Evolutionary conservation across 2,888 invertebrate species (phyloP).

Genomic region (Hartigia nigra): DNA sequence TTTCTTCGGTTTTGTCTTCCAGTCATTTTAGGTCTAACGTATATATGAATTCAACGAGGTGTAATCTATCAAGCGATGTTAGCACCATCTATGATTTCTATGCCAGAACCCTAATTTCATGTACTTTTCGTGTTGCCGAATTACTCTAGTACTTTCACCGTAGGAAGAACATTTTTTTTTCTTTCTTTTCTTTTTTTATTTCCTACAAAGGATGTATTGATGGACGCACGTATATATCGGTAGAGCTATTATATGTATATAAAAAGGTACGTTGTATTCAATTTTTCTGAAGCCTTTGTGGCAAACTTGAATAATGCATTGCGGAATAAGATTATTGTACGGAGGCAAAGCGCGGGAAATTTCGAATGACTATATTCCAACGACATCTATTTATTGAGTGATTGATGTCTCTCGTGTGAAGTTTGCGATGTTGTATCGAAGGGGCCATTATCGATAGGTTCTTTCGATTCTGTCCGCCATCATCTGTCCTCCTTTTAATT

Average conservation of each 20-base stretch:
- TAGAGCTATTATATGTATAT: neutral
- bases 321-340: neutral
- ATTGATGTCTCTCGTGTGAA: neutral
- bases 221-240: neutral
- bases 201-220: neutral
- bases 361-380: neutral
- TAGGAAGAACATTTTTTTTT: neutral
- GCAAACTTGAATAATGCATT: neutral
- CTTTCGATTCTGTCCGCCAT: neutral
- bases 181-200: too few relatives aligned
- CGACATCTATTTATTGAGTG: neutral
- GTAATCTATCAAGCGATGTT: neutral
- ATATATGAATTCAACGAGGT: neutral
- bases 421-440: neutral
- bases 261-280: neutral
- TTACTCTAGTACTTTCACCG: too few relatives aligned
- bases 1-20: neutral
- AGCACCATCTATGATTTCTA: neutral
- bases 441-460: neutral
- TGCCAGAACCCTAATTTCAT: neutral
- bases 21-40: neutral
- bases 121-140: too few relatives aligned
- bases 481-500: neutral
- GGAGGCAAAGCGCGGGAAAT: neutral
- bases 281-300: neutral